Base-by-base conservation (phyloP, 2,113 vertebrate species). In the Sebastes schlegelii region DNA sequence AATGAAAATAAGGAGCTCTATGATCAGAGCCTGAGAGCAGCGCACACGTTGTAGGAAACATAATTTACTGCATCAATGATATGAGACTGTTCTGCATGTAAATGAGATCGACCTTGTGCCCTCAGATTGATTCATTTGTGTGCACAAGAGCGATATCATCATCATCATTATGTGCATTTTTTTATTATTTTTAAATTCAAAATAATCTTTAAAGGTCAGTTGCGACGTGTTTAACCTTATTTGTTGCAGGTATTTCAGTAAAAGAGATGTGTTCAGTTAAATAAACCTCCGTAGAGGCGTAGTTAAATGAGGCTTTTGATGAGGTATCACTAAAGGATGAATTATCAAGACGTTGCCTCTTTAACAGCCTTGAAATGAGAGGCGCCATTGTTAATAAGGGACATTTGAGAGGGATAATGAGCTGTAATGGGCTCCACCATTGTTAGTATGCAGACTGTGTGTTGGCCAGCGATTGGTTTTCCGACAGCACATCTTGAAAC, bases 301-400 rank as follows among this genome's bases (percentile, higher is more conserved):
- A 9, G 80, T 23, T 54, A 42, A 83, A 77, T 0, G 67, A 66
- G 43, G 69, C 66, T 74, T 82, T 68, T 83, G 72, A 86, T 66
- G 42, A 76, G 72, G 46, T 74, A 74, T 77, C 74, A 83, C 45
- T 88, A 74, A 42, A 26, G 73, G 80, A 46, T 5, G 46, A 84
- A 87, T 88, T 83, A 86, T 85, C 26, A 73, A 84, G 83, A 79
- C 82, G 1, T n/a, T 4, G 34, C 77, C 60, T 57, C n/a, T 55
- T 34, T 90, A 90, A 93, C 90, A 91, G 74, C 87, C 92, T 89
- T 92, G 88, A 93, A 91, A 93, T 93, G 92, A 91, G 87, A 87
- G 84, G 85, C 70, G 57, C 82, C 77, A 16, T 81, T 88, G 91
- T 89, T 92, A 87, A 87, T 90, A 83, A 89, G 78, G 64, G 81